Base-by-base conservation (phyloP, 2,888 invertebrate genomes). In the Teinopalpus imperialis region DNA sequence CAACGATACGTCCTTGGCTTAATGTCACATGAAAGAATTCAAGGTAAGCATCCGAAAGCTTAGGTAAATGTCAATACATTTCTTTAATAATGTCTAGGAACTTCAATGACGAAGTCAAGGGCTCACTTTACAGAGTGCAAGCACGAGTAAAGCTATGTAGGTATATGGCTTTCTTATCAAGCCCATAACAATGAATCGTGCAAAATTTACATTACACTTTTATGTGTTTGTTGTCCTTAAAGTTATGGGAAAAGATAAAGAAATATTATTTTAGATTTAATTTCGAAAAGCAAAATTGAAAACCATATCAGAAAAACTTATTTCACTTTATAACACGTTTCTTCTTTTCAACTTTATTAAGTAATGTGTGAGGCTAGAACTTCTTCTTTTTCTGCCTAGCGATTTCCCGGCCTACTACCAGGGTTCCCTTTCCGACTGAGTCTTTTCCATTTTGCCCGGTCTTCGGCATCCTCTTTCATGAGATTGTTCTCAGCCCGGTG, bases 161-260 rank as follows among this genome's bases (percentile, higher is more conserved):
- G 24, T 16, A 43, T 44, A 32, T 37, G 13, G 10, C 18, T 24
- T 26, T 37, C 37, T 44, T 44, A 44, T 44, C 44, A 18, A 5
- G 30, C 18, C 26, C 23, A 44, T 44, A 44, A 44, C 36, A 37
- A 32, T 44, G 37, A 31, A 7, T 37, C 44, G 44, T 44, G 44
- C 37, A 10, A 9, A 30, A 43, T 12, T 44, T 44, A 37, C 37
- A 44, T 44, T 37, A 20, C 44, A 9, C 18, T 44, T 44, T 44
- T 44, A 44, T 44, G 37, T 44, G 44, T 37, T 37, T 44, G 13
- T 44, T 29, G 44, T 44, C 37, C 44, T 44, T 37, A 44, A 31
- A 10, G 37, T 37, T 36, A 31, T 26, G 13, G 21, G 37, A 37
- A 37, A 18, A 16, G 44, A 44, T 44, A 44, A 44, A 37, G 5